Conservation (phyloP, 2,113 vertebrate species). For the Gobio gobio region DNA sequence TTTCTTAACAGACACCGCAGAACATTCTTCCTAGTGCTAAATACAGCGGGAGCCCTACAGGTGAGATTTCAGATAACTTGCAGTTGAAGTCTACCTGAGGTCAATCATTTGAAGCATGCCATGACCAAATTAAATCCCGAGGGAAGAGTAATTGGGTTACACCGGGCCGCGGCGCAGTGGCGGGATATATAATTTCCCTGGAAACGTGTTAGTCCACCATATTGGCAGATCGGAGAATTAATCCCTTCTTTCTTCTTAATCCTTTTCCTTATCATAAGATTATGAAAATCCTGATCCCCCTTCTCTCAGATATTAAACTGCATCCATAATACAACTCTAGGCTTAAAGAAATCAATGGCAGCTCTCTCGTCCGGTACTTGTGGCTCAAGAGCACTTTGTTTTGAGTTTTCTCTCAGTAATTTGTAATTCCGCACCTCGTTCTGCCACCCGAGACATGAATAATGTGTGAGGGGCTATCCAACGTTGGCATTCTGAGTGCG, state of each 20-base stretch:
- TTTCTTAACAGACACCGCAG: background rate
- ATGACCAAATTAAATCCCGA: slow-evolving; percentile 63
- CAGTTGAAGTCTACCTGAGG: slow-evolving; percentile 31
- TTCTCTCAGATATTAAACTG: slow-evolving; percentile 82
- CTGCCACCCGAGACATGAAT: slow-evolving; percentile 62
- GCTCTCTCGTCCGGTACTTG: slow-evolving; percentile 58
- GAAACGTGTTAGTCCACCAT: slow-evolving; percentile 77
- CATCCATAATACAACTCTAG: slow-evolving; percentile 75
- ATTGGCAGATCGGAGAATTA: slow-evolving; percentile 85
- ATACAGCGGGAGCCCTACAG: background rate
- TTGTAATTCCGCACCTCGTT: slow-evolving; percentile 67
- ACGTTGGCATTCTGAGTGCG: slow-evolving; percentile 71
- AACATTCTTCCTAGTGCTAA: slow-evolving; percentile 1
- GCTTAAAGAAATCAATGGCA: slow-evolving; percentile 70
- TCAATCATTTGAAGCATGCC: slow-evolving; percentile 50
- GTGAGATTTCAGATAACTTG: slow-evolving; percentile 19
- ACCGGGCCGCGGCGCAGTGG: slow-evolving; percentile 58
- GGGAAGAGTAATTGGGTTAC: slow-evolving; percentile 68
- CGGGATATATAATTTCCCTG: slow-evolving; percentile 74
- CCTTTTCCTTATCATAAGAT: slow-evolving; percentile 82
- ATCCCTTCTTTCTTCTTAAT: slow-evolving; percentile 84
- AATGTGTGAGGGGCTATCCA: slow-evolving; percentile 59
- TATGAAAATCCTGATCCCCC: slow-evolving; percentile 79
- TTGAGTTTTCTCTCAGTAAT: slow-evolving; percentile 68
- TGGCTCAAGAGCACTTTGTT: slow-evolving; percentile 72